Base-by-base conservation (phyloP, 1,140 invertebrate genomes). In the Paracyclopina nana region DNA sequence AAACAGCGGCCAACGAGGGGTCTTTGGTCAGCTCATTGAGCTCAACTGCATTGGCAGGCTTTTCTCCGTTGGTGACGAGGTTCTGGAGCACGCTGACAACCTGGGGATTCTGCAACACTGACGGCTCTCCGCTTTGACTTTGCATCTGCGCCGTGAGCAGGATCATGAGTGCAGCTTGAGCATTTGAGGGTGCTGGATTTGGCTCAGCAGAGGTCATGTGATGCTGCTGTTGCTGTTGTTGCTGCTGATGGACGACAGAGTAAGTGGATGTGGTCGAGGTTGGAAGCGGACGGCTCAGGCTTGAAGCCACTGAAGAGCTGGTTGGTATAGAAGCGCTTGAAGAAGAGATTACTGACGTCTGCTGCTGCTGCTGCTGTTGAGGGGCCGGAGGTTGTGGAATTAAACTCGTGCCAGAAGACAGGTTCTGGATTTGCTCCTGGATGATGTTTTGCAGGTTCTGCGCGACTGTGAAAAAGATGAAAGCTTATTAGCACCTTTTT, bases 401-500 rank as follows among this genome's bases (percentile, higher is more conserved):
- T n/a, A n/a, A n/a, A n/a, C n/a, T n/a, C n/a, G n/a, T n/a, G 41
- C 40, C n/a, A 40, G 52, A 12, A 46, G 46, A 31, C 46, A 50
- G 11, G 25, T 25, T 59, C 45, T 62, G 61, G 29, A 66, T 65
- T 55, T 66, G 64, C 25, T 62, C 60, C 46, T 62, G 56, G 48
- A 69, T 68, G 31, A 69, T 69, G 50, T 65, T 67, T 56, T 69
- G 66, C n/a, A 69, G 60, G 56, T 65, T 68, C 54, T 68, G 65
- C 20, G 67, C 67, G 60, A 69, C 66, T 68, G 58, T 20, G 59
- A 62, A 50, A 41, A 50, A 50, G 49, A 57, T n/a, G n/a, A n/a
- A n/a, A n/a, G n/a, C n/a, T n/a, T n/a, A n/a, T n/a, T n/a, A n/a
- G n/a, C n/a, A n/a, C n/a, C n/a, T n/a, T n/a, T n/a, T n/a, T n/a